Conservation (phyloP, 2,113 vertebrate genomes). For the Pontoporia blainvillei region DNA sequence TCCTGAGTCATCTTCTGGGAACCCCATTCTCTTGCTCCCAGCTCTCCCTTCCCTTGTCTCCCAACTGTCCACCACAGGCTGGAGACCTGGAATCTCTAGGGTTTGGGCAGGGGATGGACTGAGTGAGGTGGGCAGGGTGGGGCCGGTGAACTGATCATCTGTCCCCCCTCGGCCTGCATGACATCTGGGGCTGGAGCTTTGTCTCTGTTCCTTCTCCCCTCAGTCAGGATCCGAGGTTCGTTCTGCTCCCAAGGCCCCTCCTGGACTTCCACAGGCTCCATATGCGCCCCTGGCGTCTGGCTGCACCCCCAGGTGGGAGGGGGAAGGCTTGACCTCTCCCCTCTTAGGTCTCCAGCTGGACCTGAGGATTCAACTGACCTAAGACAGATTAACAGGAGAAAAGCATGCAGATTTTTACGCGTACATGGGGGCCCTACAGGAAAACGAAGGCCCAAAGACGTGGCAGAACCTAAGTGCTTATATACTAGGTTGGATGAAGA, state of each 20-base stretch:
- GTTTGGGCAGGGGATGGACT: neutral
- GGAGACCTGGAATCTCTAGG: neutral
- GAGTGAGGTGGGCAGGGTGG: neutral
- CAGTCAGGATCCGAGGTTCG: neutral
- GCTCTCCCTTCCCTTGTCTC: neutral
- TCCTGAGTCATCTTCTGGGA: neutral
- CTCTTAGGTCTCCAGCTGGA: neutral
- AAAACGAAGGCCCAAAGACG: neutral
- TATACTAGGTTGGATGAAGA: too few species aligned
- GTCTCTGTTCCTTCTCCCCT: neutral
- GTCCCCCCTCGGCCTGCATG: rapidly evolving
- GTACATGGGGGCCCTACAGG: neutral
- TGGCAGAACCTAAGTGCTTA: neutral
- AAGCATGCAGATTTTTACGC: neutral
- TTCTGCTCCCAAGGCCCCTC: neutral
- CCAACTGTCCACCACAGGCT: rapidly evolving
- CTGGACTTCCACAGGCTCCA: neutral
- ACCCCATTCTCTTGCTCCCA: neutral
- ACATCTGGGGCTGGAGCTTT: neutral
- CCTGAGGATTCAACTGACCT: neutral
- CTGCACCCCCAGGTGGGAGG: neutral
- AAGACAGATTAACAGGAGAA: neutral
- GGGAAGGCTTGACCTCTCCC: neutral
- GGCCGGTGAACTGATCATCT: rapidly evolving
- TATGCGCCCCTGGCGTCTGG: rapidly evolving